Conservation (phyloP, 2,113 vertebrate genomes). For the Chloropsis cyanopogon region DNA sequence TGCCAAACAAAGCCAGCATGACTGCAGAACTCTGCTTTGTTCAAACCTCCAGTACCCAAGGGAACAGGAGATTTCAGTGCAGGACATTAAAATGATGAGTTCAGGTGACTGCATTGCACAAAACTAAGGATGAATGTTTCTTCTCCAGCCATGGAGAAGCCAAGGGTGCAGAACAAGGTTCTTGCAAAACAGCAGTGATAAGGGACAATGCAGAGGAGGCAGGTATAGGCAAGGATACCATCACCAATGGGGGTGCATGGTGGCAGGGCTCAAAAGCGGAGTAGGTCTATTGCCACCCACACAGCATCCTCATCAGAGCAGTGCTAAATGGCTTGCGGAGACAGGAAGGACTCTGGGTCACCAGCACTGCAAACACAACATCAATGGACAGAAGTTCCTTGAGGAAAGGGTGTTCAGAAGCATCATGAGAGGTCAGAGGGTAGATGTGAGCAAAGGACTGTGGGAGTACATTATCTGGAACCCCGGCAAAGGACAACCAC, state of each 20-base stretch:
- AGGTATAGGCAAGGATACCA: background rate
- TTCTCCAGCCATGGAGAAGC: background rate
- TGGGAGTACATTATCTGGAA: no score
- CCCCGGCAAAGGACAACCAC: background rate
- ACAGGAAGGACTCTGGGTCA: background rate
- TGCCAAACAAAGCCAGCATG: background rate
- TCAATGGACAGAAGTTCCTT: background rate
- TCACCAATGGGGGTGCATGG: fast-evolving
- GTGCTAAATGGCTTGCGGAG: background rate
- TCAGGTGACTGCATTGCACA: background rate
- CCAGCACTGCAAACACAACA: background rate
- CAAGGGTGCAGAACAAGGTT: background rate
- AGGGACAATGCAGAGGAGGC: background rate
- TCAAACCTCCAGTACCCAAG: background rate
- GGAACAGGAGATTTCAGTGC: background rate
- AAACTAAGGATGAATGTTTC: background rate
- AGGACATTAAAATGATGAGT: background rate
- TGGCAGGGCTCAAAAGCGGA: background rate
- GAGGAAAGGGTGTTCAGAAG: background rate
- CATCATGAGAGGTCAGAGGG: background rate
- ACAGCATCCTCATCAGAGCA: background rate
- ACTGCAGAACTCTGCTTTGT: background rate
- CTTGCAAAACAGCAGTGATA: background rate
- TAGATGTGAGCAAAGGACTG: background rate
- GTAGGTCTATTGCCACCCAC: background rate